Evolutionary conservation across 2,888 invertebrate species (phyloP), one percentile per base, ranked within the genome.

Genomic region (Molorchus minor): DNA sequence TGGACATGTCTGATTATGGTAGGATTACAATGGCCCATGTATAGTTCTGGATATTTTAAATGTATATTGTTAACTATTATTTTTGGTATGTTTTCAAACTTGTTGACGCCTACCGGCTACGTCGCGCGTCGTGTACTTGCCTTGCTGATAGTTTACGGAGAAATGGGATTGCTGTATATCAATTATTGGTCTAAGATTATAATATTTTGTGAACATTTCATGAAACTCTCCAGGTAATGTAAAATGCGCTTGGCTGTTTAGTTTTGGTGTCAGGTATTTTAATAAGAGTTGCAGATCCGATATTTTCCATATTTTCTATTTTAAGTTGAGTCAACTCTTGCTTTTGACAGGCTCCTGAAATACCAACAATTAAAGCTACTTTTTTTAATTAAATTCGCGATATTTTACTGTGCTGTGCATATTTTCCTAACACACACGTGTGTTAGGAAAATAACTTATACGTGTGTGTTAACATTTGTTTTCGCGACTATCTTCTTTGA

Each of bases 241-340:
- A 19, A 44, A 25, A n/a, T 44, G 44, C 21, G 8, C 21, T 21
- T 20, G 21, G 56, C 21, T 21, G 2, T 43, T 47, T 47, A 1
- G 46, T 33, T 33, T 36, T 56, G n/a, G 12, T 47, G 19, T 56
- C 45, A 2, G 55, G 46, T 45, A 55, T 55, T 55, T 46, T 55
- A 33, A 55, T 29, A 20, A 55, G 29, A 17, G 35, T 17, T 12
- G 44, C 53, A 19, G 43, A 21, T 8, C 16, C 35, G 25, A 54
- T 2, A 15, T 25, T 45, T 45, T 45, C 30, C 19, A 45, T 25
- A 54, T 54, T 12, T 25, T 55, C 46, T 19, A 55, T 20, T 13
- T 43, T 51, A 20, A 13, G 21, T 51, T 41, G 12, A 13, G 20
- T 15, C 20, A 51, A 56, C 20, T 56, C 40, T 17, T 41, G 25